Evolutionary conservation across 2,113 vertebrate species (phyloP).

Genomic region (Hassar affinis): DNA sequence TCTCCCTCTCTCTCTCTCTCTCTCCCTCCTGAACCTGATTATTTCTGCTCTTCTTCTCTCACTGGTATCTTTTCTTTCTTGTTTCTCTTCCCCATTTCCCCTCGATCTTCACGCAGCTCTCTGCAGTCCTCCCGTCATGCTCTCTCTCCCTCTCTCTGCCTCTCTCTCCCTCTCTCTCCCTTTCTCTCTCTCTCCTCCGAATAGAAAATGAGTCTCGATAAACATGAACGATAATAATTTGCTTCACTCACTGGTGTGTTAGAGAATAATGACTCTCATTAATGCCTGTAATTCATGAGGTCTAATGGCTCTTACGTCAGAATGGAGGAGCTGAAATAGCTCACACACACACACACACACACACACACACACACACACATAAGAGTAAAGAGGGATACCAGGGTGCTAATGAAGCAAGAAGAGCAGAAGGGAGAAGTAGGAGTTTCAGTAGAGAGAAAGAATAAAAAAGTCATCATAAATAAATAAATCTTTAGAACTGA

Average conservation of each 20-base stretch:
- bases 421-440: neutral
- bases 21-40: neutral
- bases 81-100: neutral
- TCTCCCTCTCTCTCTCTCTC: neutral
- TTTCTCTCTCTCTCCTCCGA: neutral
- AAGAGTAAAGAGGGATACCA: neutral
- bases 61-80: neutral
- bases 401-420: neutral
- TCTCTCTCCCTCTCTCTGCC: neutral
- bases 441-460: neutral
- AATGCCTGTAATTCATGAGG: slow-evolving; percentile 30
- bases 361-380: no score
- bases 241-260: slow-evolving; percentile 18
- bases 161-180: neutral
- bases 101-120: neutral
- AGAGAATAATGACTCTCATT: slow-evolving; percentile 30
- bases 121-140: neutral
- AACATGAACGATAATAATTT: slow-evolving; percentile 25
- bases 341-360: slow-evolving; percentile 28
- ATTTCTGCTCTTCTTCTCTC: neutral
- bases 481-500: neutral
- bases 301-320: slow-evolving; percentile 24
- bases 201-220: slow-evolving; percentile 23
- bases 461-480: neutral
- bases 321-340: neutral